Evolutionary conservation across 2,888 invertebrate genomes (phyloP).

Genomic region (Panorpa germanica): DNA sequence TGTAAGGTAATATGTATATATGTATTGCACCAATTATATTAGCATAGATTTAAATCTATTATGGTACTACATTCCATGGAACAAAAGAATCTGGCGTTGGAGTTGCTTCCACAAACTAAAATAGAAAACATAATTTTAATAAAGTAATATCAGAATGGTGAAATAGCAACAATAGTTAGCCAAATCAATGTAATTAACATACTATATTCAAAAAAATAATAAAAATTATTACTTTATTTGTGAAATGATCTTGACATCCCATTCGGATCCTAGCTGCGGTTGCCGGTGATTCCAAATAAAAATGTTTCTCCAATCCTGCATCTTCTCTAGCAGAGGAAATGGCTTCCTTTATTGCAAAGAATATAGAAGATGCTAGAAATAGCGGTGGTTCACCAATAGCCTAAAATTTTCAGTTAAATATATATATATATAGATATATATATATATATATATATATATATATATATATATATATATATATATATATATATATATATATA

Average conservation of each 20-base stretch:
- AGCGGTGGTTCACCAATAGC: conserved; percentile 83
- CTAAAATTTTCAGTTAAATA: conserved; percentile 31
- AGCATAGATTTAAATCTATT: too few species aligned
- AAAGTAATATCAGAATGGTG: too few species aligned
- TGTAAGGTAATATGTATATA: too few species aligned
- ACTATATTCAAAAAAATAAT: too few species aligned
- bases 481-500: conserved; percentile 1
- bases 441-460: neutral
- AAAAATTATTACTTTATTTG: conserved; percentile 48
- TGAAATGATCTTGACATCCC: conserved; percentile 66
- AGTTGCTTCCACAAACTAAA: conserved; percentile 29
- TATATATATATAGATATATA: too few species aligned
- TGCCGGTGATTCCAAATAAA: conserved; percentile 59
- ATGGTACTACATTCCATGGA: conserved; percentile 39
- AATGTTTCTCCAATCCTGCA: conserved; percentile 33
- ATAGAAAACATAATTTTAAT: too few species aligned
- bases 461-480: too few species aligned
- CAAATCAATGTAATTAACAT: too few species aligned
- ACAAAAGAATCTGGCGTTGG: conserved; percentile 30
- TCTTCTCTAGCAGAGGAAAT: conserved; percentile 52
- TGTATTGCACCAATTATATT: too few species aligned
- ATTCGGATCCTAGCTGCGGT: conserved; percentile 66
- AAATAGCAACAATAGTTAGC: too few species aligned
- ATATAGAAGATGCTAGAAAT: conserved; percentile 59
- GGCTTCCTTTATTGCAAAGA: conserved; percentile 71